These are phyloP conservation scores for Lordiphosa fenestrarum DNA, from an alignment of 2,888 invertebrate genomes.

Conservation along the genomic window DNA sequence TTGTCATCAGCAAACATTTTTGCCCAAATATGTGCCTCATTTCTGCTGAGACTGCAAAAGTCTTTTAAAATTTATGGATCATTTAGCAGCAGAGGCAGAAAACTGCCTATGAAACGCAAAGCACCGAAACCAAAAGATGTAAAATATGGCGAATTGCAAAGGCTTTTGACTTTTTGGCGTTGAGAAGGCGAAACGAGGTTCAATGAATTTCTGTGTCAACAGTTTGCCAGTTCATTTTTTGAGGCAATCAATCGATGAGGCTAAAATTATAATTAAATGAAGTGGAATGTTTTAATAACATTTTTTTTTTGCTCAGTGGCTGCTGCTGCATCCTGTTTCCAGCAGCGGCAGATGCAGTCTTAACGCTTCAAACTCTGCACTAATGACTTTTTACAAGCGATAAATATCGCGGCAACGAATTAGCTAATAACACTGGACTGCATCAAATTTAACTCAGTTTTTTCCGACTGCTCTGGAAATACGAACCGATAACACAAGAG, in stretches of 20 bases:
- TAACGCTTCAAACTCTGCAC: conserved; percentile 24
- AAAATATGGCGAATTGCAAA: conserved; percentile 31
- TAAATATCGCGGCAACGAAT: conserved; percentile 16
- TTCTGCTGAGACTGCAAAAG: conserved; percentile 35
- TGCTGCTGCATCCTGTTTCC: background rate
- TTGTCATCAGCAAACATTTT: conserved; percentile 2
- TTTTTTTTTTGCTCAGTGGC: conserved; percentile 14
- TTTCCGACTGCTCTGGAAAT: background rate
- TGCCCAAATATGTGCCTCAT: conserved; percentile 11
- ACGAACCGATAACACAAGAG: background rate
- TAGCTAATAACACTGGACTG: conserved; percentile 13
- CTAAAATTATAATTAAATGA: conserved; percentile 38
- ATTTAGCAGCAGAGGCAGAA: conserved; percentile 43
- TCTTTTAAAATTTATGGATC: conserved; percentile 53
- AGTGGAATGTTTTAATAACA: conserved; percentile 40
- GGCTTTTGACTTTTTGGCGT: conserved; percentile 46
- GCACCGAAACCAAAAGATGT: conserved; percentile 25
- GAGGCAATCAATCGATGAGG: conserved; percentile 47
- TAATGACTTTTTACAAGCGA: conserved; percentile 29
- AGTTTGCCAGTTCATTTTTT: conserved; percentile 36
- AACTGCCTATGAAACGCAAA: conserved; percentile 15
- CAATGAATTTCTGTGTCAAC: conserved; percentile 71
- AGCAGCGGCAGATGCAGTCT: conserved; percentile 12
- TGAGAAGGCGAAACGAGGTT: conserved; percentile 50
- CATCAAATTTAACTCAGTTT: conserved; percentile 6